Percentiles rank a stretch among this genome's conserved stretches.
Conservation (phyloP, 2,113 vertebrate species). For the Phylloscopus trochiloides region DNA sequence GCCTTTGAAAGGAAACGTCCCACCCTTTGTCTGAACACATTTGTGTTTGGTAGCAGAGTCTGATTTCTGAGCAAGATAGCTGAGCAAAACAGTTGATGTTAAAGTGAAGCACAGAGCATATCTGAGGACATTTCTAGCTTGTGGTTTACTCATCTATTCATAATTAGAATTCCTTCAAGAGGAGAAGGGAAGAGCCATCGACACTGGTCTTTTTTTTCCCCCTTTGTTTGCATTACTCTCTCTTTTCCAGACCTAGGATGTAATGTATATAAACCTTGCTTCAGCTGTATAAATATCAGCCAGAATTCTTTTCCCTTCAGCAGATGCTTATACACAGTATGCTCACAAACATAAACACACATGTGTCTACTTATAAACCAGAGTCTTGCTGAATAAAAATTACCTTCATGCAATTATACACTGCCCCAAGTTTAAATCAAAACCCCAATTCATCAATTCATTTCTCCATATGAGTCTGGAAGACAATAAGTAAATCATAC, state of each 20-base stretch:
- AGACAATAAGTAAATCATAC: neutral
- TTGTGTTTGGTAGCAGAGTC: constrained; percentile 11
- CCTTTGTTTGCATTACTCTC: neutral
- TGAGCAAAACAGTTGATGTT: neutral
- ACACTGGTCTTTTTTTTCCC: neutral
- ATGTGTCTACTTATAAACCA: neutral
- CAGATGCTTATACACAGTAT: neutral
- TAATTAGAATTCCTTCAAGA: constrained; percentile 15
- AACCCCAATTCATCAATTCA: neutral
- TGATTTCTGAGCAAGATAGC: neutral
- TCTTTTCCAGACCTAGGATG: neutral
- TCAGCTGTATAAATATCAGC: constrained; percentile 30
- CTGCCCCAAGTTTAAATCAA: neutral
- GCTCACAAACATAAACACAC: neutral
- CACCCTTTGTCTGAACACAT: neutral
- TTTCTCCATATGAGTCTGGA: neutral
- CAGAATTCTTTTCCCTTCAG: neutral
- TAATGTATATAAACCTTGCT: constrained; percentile 12
- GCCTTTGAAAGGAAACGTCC: neutral
- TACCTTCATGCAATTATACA: neutral
- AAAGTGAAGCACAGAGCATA: neutral
- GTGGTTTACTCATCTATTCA: neutral
- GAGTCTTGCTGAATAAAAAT: neutral
- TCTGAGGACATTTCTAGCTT: neutral
- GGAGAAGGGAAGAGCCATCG: neutral